These are phyloP conservation scores for Nannoperca obscura DNA, from an alignment of 2,797 vertebrate species.

Conservation along the genomic window DNA sequence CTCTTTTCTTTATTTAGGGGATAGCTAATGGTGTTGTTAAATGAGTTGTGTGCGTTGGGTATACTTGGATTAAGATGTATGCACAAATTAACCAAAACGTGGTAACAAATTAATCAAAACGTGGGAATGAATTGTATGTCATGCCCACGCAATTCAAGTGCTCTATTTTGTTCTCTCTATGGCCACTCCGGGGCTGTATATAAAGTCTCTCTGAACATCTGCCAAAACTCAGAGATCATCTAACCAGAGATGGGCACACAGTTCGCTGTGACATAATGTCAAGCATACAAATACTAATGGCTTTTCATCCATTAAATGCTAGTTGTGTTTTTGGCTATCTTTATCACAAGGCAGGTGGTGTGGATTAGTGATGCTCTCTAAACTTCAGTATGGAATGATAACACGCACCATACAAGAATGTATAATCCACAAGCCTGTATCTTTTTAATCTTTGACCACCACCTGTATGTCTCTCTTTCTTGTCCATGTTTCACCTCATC, in stretches of 20 bases:
- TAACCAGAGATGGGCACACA: slow-evolving; percentile 44
- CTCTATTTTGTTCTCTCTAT: too few relatives aligned
- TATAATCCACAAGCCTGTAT: slow-evolving; percentile 6
- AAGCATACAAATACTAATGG: slow-evolving; percentile 56
- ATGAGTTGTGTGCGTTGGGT: too few relatives aligned
- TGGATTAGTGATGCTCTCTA: slow-evolving; percentile 47
- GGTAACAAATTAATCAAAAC: too few relatives aligned
- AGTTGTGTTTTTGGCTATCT: slow-evolving; percentile 58
- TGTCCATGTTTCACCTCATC: not conserved
- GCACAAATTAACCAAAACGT: too few relatives aligned
- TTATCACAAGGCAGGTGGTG: slow-evolving; percentile 46
- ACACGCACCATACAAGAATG: slow-evolving; percentile 3
- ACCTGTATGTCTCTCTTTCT: not conserved
- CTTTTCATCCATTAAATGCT: slow-evolving; percentile 51
- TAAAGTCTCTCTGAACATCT: slow-evolving; percentile 65
- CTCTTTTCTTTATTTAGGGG: too few relatives aligned
- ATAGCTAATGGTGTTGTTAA: too few relatives aligned
- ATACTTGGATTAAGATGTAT: too few relatives aligned
- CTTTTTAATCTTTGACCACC: slow-evolving; percentile 3
- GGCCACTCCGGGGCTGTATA: too few relatives aligned
- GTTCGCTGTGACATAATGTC: slow-evolving; percentile 56
- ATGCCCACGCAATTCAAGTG: too few relatives aligned
- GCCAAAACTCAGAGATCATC: slow-evolving; percentile 67
- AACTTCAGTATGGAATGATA: slow-evolving; percentile 41
- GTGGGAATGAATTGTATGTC: too few relatives aligned